These are phyloP conservation scores for Pseudochaenichthys georgianus DNA, from an alignment of 2,797 vertebrate genomes.

Conservation along the genomic window DNA sequence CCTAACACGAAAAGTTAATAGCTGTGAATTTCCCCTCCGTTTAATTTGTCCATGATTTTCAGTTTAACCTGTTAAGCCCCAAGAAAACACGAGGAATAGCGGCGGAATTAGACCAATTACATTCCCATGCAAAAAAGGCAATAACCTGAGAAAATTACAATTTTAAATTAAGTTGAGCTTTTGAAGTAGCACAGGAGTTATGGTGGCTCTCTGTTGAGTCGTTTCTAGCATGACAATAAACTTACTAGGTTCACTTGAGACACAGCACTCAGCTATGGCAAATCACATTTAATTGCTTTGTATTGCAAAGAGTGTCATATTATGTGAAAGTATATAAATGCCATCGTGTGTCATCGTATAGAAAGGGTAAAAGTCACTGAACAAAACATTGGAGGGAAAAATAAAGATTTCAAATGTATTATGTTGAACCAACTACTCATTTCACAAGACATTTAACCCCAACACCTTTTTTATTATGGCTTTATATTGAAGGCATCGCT, in stretches of 20 bases:
- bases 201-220: conserved; percentile 35
- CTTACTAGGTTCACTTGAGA: conserved; percentile 41
- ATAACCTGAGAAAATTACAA: conserved; percentile 67
- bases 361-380: neutral
- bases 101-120: conserved; percentile 40
- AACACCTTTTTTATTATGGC: neutral
- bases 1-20: conserved; percentile 43
- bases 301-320: neutral
- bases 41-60: conserved; percentile 57
- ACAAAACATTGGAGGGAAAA: neutral
- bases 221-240: conserved; percentile 54
- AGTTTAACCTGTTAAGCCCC: conserved; percentile 33
- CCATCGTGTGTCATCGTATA: neutral
- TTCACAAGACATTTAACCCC: too few species aligned
- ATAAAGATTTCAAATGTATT: neutral
- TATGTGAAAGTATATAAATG: neutral
- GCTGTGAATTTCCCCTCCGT: conserved; percentile 33
- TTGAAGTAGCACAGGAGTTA: conserved; percentile 31
- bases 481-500: neutral
- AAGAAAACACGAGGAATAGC: conserved; percentile 34
- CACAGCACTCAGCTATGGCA: conserved; percentile 28
- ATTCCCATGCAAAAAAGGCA: conserved; percentile 53
- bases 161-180: conserved; percentile 66
- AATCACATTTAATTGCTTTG: conserved; percentile 70
- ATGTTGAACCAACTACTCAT: neutral